A percentile compares a stretch with the other conserved stretches of the same genome.
phyloP scores from a whole-genome alignment of 2,888 invertebrate species.

The Archaeoteleia sp. region DNA sequence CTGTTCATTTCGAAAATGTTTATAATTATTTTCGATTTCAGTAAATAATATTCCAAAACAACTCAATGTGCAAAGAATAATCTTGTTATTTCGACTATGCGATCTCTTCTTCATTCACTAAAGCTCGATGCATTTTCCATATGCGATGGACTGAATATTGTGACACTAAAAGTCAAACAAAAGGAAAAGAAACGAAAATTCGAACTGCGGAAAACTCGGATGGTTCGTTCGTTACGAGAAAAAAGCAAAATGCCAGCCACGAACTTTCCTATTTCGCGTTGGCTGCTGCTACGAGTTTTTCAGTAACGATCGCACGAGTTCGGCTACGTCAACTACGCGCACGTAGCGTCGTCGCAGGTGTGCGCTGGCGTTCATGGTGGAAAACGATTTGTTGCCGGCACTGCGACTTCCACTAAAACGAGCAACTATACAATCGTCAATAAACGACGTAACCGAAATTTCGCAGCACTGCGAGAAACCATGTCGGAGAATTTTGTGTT shows the following conservation, averaged over 20 bases:
- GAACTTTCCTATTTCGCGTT: conserved; percentile 46
- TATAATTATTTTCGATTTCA: no score
- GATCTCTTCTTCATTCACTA: no score
- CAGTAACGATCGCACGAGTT: conserved; percentile 44
- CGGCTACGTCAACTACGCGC: conserved; percentile 46
- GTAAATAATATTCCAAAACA: no score
- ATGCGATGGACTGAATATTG: no score
- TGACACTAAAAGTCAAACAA: no score
- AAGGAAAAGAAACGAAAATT: conserved; percentile 8
- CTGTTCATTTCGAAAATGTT: no score
- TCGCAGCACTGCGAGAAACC: conserved; percentile 9
- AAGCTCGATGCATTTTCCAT: no score
- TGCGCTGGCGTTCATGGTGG: conserved; percentile 25
- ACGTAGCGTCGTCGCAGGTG: conserved; percentile 50
- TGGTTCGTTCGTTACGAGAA: neutral
- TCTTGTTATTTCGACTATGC: no score
- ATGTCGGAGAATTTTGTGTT: neutral
- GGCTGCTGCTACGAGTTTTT: conserved; percentile 34
- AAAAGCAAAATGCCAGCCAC: conserved; percentile 29
- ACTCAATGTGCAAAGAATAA: no score
- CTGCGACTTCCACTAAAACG: conserved; percentile 14
- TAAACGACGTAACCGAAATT: conserved; percentile 35
- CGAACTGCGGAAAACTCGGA: conserved; percentile 12
- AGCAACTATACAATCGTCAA: conserved; percentile 28
- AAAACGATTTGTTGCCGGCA: conserved; percentile 42